Conservation (phyloP, 2,797 vertebrate genomes). For the Cyprinodon diabolis region DNA sequence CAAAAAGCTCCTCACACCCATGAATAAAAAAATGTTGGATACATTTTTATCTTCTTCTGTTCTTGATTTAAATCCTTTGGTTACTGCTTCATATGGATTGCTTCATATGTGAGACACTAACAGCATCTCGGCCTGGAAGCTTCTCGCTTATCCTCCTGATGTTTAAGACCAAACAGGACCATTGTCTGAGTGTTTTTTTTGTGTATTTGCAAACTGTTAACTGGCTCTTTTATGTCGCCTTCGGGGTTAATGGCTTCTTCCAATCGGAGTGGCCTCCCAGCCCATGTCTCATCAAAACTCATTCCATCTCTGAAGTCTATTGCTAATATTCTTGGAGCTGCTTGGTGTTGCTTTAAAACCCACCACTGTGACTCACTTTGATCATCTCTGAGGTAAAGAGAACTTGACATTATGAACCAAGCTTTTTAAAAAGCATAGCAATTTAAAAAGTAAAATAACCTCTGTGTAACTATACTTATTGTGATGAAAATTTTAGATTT, state of each 20-base stretch:
- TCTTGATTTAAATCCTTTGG: not conserved
- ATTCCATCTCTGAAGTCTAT: not conserved
- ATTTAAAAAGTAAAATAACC: too few relatives aligned
- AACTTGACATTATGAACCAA: too few relatives aligned
- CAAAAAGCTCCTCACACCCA: too few relatives aligned
- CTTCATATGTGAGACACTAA: not conserved
- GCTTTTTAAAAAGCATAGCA: too few relatives aligned
- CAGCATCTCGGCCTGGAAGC: not conserved
- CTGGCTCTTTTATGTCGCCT: not conserved
- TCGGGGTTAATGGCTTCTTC: not conserved
- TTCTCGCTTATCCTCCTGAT: not conserved
- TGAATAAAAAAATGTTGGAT: not conserved
- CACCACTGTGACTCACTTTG: too few relatives aligned
- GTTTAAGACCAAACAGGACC: not conserved
- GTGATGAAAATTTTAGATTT: too few relatives aligned
- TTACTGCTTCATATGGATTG: not conserved
- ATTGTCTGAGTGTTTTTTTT: not conserved
- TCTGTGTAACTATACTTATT: too few relatives aligned
- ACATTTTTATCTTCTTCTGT: not conserved
- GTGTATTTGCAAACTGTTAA: not conserved
- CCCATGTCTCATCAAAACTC: not conserved
- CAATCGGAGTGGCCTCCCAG: not conserved
- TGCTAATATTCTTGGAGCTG: not conserved
- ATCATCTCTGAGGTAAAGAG: too few relatives aligned
- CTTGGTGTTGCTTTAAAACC: too few relatives aligned